Base-by-base conservation (phyloP, 2,797 vertebrate genomes). In the Kryptolebias ocellatus region DNA sequence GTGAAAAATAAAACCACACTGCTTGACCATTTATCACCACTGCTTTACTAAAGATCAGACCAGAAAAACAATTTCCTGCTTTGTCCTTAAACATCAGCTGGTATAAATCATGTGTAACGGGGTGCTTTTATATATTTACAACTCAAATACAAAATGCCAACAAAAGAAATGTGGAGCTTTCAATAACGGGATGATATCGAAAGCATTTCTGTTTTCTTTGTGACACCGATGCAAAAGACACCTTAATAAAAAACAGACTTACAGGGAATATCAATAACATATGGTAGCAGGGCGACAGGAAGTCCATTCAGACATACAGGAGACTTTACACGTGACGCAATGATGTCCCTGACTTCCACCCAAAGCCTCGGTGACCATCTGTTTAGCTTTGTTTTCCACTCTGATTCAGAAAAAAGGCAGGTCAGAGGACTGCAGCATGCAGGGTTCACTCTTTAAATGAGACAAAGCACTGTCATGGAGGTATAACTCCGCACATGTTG, bases 251-350 rank as follows among this genome's bases (percentile, higher is more conserved):
- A 47, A 14, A 44, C 11, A 59, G 42, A 57, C 55, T 67, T 67
- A 64, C 53, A 27, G 14, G 3, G 29, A 37, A 5, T 67, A 67
- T 71, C 64, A 31, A 67, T 39, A 72, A 55, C 85, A 87, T 89
- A 89, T 84, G 85, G 85, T 18, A 42, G 58, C 63, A 78, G 71
- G 78, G 60, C 67, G 27, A 75, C 85, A 82, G 83, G 83, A 86
- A 75, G 78, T 73, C 71, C 61, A 63, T 57, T 55, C 57, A 16
- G 80, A 67, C 72, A 15, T 5, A 15, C 28, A 67, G 75, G 65
- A 56, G 73, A 47, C 61, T 39, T 14, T 42, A 46, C 34, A 53
- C 60, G 49, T 31, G 66, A 55, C 49, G 52, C 58, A 0, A 60
- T 4, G 42, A 64, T n/a, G 29, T 46, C 16, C 11, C 53, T 68